Evolutionary conservation across 2,888 invertebrate genomes (phyloP).

Genomic region (Eristalis intricaria): DNA sequence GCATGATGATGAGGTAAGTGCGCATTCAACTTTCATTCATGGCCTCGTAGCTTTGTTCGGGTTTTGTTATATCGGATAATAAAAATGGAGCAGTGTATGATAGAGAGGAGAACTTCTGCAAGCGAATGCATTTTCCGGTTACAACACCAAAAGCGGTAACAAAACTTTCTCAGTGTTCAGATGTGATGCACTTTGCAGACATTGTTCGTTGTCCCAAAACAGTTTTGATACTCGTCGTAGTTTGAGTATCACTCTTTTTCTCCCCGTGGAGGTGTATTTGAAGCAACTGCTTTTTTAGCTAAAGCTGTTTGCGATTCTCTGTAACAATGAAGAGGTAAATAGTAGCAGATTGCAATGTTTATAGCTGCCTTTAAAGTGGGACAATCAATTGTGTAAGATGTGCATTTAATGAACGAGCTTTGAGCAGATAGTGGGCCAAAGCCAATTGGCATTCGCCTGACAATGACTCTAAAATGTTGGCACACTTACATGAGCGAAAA

Average conservation of each 20-base stretch:
- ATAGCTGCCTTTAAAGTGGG: too few species aligned
- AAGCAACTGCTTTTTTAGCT: background rate
- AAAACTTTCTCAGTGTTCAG: background rate
- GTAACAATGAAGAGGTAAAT: background rate
- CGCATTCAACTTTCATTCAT: slow-evolving; percentile 65
- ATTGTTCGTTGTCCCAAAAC: slow-evolving; percentile 16
- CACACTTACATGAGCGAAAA: too few species aligned
- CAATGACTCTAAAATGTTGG: too few species aligned
- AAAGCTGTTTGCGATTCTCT: background rate
- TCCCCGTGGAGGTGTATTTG: background rate
- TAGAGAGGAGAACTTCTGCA: slow-evolving; percentile 13
- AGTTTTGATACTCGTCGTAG: background rate
- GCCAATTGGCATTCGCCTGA: too few species aligned
- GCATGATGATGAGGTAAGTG: slow-evolving; percentile 95
- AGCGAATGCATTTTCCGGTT: slow-evolving; percentile 42
- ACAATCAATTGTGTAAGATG: too few species aligned
- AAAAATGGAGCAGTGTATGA: slow-evolving; percentile 44
- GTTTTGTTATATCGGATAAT: slow-evolving; percentile 51
- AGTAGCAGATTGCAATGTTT: too few species aligned
- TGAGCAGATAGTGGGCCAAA: too few species aligned
- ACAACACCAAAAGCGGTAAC: background rate
- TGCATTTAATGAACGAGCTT: too few species aligned
- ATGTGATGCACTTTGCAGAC: slow-evolving; percentile 13
- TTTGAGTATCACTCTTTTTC: background rate
- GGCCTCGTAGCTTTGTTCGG: slow-evolving; percentile 48